Percentiles rank a stretch among this genome's conserved stretches.
These are phyloP conservation scores for Echeneis naucrates DNA, from an alignment of 2,797 vertebrate species.

Conservation along the genomic window DNA sequence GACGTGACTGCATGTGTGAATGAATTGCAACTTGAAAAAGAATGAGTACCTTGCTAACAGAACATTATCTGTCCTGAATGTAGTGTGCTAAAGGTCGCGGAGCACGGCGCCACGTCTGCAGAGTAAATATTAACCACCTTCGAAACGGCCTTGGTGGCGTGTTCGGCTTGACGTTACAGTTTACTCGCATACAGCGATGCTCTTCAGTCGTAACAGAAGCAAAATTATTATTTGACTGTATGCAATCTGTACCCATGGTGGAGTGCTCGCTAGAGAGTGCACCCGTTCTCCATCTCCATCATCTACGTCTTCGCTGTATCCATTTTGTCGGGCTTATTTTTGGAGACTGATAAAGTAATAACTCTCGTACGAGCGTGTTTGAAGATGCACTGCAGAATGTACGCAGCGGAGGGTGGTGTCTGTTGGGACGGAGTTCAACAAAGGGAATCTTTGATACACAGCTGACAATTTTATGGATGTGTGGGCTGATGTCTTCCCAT, in stretches of 20 bases:
- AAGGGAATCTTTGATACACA: conserved; percentile 76
- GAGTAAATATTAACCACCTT: conserved; percentile 59
- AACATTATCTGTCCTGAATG: conserved; percentile 15
- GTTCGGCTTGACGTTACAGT: conserved; percentile 23
- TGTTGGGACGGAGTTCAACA: conserved; percentile 66
- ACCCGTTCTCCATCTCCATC: not conserved
- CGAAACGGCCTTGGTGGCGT: conserved; percentile 30
- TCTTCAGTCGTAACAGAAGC: conserved; percentile 19
- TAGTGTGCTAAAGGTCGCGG: conserved; percentile 27
- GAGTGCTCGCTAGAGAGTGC: conserved; percentile 37
- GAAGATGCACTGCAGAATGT: conserved; percentile 47
- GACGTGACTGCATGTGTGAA: conserved; percentile 1
- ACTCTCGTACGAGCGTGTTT: conserved; percentile 45
- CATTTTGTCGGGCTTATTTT: conserved; percentile 59
- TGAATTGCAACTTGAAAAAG: conserved; percentile 36
- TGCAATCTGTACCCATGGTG: conserved; percentile 30
- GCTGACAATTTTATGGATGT: conserved; percentile 76
- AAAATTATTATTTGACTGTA: conserved; percentile 67
- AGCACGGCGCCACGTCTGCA: conserved; percentile 35
- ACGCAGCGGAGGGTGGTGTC: conserved; percentile 38
- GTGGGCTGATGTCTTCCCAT: conserved; percentile 76
- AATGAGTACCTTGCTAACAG: conserved; percentile 16
- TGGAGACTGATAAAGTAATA: conserved; percentile 53
- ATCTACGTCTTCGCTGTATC: conserved; percentile 15
- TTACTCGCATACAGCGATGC: conserved; percentile 6